These are phyloP conservation scores for Felis chaus DNA, from an alignment of 2,113 vertebrate species.

Conservation along the genomic window DNA sequence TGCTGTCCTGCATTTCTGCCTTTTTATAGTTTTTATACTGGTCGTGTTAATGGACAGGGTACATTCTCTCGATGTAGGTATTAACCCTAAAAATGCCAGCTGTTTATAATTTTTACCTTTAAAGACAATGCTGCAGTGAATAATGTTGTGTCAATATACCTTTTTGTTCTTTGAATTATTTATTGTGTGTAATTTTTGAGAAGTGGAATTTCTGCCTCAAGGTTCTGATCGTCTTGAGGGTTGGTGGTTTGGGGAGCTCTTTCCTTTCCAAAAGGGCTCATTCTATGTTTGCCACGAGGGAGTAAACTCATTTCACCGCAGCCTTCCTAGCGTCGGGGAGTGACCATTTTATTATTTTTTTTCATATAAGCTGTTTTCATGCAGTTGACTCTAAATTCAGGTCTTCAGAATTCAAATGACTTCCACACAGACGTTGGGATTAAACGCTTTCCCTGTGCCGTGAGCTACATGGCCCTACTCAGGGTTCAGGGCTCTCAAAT, in stretches of 20 bases:
- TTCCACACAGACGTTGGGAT: rapidly evolving
- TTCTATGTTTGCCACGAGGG: rapidly evolving
- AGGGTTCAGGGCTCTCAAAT: not conserved
- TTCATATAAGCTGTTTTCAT: not conserved
- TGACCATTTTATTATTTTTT: not conserved
- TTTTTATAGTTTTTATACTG: not conserved
- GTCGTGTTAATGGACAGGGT: rapidly evolving
- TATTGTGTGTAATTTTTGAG: not conserved
- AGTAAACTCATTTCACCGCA: not conserved
- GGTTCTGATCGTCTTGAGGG: not conserved
- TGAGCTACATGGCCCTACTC: rapidly evolving
- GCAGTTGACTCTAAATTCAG: not conserved
- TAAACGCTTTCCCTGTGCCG: rapidly evolving
- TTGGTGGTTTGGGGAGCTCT: rapidly evolving
- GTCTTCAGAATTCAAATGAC: not conserved
- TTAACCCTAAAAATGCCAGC: not conserved
- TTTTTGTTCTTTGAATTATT: not conserved
- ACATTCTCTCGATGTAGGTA: rapidly evolving
- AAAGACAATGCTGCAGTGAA: not conserved
- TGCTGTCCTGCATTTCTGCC: not conserved
- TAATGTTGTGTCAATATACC: rapidly evolving
- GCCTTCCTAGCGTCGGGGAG: too few relatives aligned
- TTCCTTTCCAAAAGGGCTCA: not conserved
- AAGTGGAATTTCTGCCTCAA: not conserved
- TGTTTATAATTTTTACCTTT: not conserved